Evolutionary conservation across 2,113 vertebrate species (phyloP).

Genomic region (Marmota monax): DNA sequence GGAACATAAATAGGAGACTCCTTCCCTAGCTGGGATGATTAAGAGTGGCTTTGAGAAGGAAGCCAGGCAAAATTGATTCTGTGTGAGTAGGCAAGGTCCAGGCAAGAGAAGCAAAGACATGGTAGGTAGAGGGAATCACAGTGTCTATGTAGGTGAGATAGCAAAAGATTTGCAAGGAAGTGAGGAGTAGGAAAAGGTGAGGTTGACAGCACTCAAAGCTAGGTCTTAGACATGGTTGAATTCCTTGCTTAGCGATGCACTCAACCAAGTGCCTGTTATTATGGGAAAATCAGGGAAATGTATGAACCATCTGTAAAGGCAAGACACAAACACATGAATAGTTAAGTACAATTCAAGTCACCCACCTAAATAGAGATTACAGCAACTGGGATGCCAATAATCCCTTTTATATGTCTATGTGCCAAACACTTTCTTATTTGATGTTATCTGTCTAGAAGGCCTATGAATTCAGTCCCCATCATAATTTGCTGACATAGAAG

Average conservation of each 20-base stretch:
- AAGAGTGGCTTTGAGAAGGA: background rate
- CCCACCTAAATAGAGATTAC: background rate
- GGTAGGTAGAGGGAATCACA: background rate
- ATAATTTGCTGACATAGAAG: background rate
- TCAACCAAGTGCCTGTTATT: background rate
- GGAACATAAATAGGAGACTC: background rate
- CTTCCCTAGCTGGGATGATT: background rate
- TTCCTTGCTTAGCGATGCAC: background rate
- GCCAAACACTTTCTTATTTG: background rate
- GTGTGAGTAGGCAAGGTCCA: background rate
- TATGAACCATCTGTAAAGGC: background rate
- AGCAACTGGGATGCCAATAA: background rate
- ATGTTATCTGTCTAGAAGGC: background rate
- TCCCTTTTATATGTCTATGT: background rate
- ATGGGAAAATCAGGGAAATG: background rate
- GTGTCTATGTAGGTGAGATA: background rate
- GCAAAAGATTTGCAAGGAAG: background rate
- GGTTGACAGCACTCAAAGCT: background rate
- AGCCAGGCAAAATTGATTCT: background rate
- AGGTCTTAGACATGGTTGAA: background rate
- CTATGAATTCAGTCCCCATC: background rate
- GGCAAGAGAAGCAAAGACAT: rapidly evolving
- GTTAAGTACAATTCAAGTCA: background rate
- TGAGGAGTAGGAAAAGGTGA: background rate
- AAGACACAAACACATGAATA: background rate